Base-by-base conservation (phyloP, 2,888 invertebrate genomes). In the Sinodicranocentrus sp. region DNA sequence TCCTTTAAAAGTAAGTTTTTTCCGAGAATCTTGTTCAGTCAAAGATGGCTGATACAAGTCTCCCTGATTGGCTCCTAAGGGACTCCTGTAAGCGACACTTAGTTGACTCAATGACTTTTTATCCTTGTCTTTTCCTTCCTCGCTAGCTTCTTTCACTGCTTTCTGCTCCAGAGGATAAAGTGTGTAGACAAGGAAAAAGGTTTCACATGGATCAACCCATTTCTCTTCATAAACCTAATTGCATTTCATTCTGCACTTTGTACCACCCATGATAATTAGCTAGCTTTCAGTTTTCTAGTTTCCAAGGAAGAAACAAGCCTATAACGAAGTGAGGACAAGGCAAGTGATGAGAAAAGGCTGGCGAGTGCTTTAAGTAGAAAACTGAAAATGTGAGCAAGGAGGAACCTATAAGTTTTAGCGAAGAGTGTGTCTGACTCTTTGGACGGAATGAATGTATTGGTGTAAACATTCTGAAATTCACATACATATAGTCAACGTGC, bases 181-280 rank as follows among this genome's bases (percentile, higher is more conserved):
- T 25, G 19, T n/a, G 15, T 39, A 28, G 23, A 75, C 17, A 26
- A 43, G 19, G 39, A 61, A 57, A 67, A 80, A 82, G 65, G 57
- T 70, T 73, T 68, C 54, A 68, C 82, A 52, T 70, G 71, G 77
- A 71, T 78, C 80, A 84, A 71, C 77, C 85, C 79, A 87, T 88
- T 88, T 88, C 86, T 87, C 88, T 88, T 87, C 85, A 86, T 88
- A 86, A 87, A 86, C 83, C 82, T 87, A 88, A 88, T 88, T 88
- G 85, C 86, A 86, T 88, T 87, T 87, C 87, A 86, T 86, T 88
- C 85, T 86, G 84, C 87, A 88, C 86, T 86, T 84, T 85, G 85
- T 86, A 84, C 85, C 73, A 84, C 79, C 73, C 76, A 76, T 71
- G 84, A 84, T 87, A 87, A 87, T 87, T 87, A 87, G 85, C 73